A percentile compares a stretch with the other conserved stretches of the same genome.
phyloP scores from a whole-genome alignment of 2,888 invertebrate genomes.

The Latrodectus hesperus region DNA sequence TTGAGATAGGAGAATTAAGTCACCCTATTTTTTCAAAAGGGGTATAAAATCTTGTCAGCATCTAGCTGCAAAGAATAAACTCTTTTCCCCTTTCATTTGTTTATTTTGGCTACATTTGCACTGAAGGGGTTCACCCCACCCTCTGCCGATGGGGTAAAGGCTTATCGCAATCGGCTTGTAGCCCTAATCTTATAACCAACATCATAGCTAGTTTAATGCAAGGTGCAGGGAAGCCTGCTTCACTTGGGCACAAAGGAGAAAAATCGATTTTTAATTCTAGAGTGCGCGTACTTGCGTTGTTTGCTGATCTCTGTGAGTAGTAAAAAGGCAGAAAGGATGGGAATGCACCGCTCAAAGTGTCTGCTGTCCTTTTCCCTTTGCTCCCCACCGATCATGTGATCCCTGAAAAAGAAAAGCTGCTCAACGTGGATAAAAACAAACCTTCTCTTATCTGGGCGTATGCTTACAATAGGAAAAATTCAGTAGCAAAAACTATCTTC shows the following conservation, averaged over 20 bases:
- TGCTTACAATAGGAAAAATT: no score
- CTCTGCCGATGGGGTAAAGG: constrained; percentile 29
- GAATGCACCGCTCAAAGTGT: constrained; percentile 10
- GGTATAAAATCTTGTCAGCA: constrained; percentile 61
- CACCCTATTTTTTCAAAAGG: constrained; percentile 47
- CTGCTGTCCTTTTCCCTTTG: neutral
- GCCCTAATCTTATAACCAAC: constrained; percentile 64
- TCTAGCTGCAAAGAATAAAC: constrained; percentile 32
- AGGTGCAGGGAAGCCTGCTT: constrained; percentile 25
- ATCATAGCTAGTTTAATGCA: constrained; percentile 66
- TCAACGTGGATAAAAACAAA: no score
- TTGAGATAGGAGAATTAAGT: constrained; percentile 66
- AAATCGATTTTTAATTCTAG: constrained; percentile 65
- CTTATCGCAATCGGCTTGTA: constrained; percentile 66
- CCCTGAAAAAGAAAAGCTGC: no score
- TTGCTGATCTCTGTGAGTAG: constrained; percentile 15
- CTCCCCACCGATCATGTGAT: no score
- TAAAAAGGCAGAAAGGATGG: constrained; percentile 25
- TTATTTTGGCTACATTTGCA: constrained; percentile 19
- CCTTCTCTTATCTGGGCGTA: no score
- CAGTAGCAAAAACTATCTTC: no score
- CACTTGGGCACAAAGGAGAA: constrained; percentile 47
- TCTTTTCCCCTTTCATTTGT: neutral
- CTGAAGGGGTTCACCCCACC: constrained; percentile 10
- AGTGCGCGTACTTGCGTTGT: constrained; percentile 6